A percentile compares a stretch with the other conserved stretches of the same genome.
Evolutionary conservation across 2,113 vertebrate genomes (phyloP).

Genomic region (Coryphaenoides rupestris): DNA sequence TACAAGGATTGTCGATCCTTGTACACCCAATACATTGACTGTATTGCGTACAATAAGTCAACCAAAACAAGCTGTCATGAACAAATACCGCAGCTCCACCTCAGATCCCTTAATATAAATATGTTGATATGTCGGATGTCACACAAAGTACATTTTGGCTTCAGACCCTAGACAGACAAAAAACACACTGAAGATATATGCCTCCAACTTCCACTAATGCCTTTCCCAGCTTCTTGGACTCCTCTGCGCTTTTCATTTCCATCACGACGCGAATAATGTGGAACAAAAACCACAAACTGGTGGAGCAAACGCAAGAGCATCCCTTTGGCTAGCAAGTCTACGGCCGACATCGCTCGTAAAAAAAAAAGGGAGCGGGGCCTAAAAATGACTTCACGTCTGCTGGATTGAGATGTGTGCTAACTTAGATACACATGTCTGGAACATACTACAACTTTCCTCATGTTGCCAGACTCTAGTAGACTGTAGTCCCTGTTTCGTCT

Average conservation of each 20-base stretch:
- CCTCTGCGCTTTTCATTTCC: not conserved
- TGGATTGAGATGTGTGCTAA: not conserved
- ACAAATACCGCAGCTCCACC: too few relatives aligned
- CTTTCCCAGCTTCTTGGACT: constrained; percentile 52
- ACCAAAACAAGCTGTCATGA: too few relatives aligned
- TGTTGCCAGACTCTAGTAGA: too few relatives aligned
- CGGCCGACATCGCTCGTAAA: constrained; percentile 34
- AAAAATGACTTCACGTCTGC: constrained; percentile 43
- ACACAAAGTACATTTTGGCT: too few relatives aligned
- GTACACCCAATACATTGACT: too few relatives aligned
- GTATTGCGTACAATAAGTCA: too few relatives aligned
- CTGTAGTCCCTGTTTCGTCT: too few relatives aligned
- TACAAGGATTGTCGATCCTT: too few relatives aligned
- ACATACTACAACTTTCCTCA: too few relatives aligned
- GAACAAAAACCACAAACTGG: constrained; percentile 58
- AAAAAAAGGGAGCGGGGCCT: constrained; percentile 33
- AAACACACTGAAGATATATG: constrained; percentile 13
- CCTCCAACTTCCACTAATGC: constrained; percentile 45
- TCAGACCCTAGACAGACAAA: not conserved
- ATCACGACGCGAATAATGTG: constrained; percentile 46
- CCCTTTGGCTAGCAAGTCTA: constrained; percentile 46
- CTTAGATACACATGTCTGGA: too few relatives aligned
- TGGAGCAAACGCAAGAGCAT: constrained; percentile 42
- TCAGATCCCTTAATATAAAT: too few relatives aligned
- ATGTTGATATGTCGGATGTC: too few relatives aligned